A percentile compares a stretch with the other conserved stretches of the same genome.
phyloP scores from a whole-genome alignment of 2,113 vertebrate species.

The Steatornis caripensis region DNA sequence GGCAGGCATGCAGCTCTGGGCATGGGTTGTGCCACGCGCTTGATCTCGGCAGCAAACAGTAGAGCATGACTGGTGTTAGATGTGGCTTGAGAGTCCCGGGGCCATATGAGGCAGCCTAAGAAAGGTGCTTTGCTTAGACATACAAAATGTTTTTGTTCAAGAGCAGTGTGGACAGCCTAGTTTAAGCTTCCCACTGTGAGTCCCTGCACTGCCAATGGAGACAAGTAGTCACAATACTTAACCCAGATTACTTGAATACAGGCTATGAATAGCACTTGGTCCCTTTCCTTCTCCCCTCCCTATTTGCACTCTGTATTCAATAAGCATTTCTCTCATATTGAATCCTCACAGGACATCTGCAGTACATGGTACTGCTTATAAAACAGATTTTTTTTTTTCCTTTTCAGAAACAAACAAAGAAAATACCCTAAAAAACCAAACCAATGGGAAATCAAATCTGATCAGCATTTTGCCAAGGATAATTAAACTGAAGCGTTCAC shows the following conservation, averaged over 20 bases:
- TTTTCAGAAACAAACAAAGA: neutral
- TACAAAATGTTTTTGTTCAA: neutral
- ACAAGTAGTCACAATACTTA: neutral
- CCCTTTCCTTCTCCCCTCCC: neutral
- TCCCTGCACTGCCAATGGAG: neutral
- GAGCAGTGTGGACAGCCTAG: neutral
- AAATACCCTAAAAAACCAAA: neutral
- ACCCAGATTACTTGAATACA: neutral
- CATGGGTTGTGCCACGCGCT: neutral
- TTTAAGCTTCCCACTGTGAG: neutral
- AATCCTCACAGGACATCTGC: neutral
- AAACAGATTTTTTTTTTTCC: neutral
- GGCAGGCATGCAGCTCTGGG: neutral
- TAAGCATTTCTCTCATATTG: neutral
- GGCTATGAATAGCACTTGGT: neutral
- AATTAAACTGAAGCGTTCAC: neutral
- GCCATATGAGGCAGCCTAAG: neutral
- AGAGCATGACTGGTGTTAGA: neutral
- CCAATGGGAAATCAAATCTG: neutral
- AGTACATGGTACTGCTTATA: neutral
- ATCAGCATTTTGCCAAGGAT: neutral
- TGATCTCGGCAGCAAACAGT: neutral
- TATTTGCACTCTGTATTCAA: neutral
- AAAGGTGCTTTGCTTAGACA: neutral
- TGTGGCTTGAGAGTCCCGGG: neutral